Base-by-base conservation (phyloP, 2,797 vertebrate species). In the Phrynocephalus guinanensis region DNA sequence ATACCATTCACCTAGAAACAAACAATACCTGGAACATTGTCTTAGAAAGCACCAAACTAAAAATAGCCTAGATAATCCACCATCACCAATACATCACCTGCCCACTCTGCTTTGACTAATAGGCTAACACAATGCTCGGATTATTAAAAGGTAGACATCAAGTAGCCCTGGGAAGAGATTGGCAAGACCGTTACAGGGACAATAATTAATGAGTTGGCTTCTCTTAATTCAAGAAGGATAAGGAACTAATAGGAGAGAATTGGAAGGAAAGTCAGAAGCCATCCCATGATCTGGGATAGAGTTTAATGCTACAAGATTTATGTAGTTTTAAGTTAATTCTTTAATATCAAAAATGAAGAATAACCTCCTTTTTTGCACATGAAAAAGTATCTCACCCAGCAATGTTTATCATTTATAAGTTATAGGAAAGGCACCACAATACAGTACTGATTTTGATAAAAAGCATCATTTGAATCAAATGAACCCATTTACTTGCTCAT, bases 51-150 rank as follows among this genome's bases (percentile, higher is more conserved):
- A 66, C 66, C 78, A 63, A 50, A 30, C 79, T 75, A 30, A 75
- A 75, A 80, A 82, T 30, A 86, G 33, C 86, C 71, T 82, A 66
- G 50, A 48, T 81, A 67, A 82, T 87, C 86, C 38, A 63, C 56
- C 70, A 75, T 75, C 52, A 75, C 48, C 84, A 87, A 81, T 60
- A 60, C 67, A 18, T 50, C 56, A 82, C 85, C 68, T 75, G 70
- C 68, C 44, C 66, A 52, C 33, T 81, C 26, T 63, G 71, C 56
- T 66, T 56, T 81, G 24, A 26, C 79, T 82, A 87, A 87, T 33
- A 66, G 70, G 85, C 68, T 80, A 73, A 71, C 38, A 44, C 6
- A 71, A 6, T 72, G 22, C 77, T 44, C 44, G 24, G 20, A 86
- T 52, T 80, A 81, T 73, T 20, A 82, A 81, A 81, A 56, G 66